Conservation (phyloP, 2,113 vertebrate genomes). For the Pipa parva region DNA sequence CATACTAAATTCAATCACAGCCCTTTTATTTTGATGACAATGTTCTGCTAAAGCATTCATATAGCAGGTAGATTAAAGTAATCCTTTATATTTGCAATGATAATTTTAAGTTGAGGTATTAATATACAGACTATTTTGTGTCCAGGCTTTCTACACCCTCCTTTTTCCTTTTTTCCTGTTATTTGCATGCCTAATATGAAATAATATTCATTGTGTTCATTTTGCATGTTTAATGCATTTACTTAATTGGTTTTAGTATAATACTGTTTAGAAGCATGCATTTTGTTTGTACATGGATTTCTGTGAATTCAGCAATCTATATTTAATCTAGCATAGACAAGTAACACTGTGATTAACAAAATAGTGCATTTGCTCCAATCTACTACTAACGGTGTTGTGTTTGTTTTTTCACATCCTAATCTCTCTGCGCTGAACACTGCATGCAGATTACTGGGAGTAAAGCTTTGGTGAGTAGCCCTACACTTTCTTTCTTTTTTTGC, state of each 20-base stretch:
- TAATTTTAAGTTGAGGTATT: too few relatives aligned
- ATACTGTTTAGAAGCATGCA: background rate
- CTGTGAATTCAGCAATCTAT: background rate
- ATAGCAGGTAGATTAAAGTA: too few relatives aligned
- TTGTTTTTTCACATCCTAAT: conserved; percentile 85
- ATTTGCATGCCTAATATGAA: too few relatives aligned
- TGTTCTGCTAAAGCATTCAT: too few relatives aligned
- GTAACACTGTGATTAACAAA: conserved; percentile 57
- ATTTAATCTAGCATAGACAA: conserved; percentile 18
- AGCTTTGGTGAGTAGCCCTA: conserved; percentile 88
- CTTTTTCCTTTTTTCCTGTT: too few relatives aligned
- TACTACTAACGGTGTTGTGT: conserved; percentile 88
- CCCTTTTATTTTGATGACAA: too few relatives aligned
- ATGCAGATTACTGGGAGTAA: conserved; percentile 99
- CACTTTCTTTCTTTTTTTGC: conserved; percentile 18
- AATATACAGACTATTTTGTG: too few relatives aligned
- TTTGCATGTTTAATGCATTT: background rate
- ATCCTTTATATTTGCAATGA: too few relatives aligned
- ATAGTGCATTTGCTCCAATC: conserved; percentile 63
- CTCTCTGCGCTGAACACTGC: conserved; percentile 85
- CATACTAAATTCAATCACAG: too few relatives aligned
- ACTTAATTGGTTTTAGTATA: background rate
- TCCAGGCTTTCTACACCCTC: too few relatives aligned
- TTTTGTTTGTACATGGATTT: background rate
- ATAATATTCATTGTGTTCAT: background rate